Conservation (phyloP, 1,140 invertebrate species). For the Littorina saxatilis region DNA sequence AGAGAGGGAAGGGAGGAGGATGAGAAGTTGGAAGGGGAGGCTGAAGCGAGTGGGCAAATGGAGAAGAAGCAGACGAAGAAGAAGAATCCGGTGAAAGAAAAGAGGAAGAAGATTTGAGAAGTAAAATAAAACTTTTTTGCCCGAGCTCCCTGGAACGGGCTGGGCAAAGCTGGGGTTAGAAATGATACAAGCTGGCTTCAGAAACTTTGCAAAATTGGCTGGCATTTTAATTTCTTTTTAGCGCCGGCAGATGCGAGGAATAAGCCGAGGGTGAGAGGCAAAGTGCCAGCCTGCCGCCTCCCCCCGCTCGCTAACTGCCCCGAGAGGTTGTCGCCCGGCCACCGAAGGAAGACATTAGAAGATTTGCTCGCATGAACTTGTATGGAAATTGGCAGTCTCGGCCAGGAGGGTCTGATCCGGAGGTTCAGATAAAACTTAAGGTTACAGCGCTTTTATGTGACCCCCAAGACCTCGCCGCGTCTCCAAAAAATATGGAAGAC, state of each 20-base stretch:
- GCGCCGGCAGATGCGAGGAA: constrained; percentile 35
- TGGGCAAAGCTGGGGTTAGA: neutral
- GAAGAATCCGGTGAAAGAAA: neutral
- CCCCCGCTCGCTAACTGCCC: constrained; percentile 28
- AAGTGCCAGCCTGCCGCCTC: neutral
- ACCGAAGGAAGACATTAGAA: constrained; percentile 31
- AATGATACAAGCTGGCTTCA: constrained; percentile 35
- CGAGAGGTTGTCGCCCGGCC: neutral
- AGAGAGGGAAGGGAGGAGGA: neutral
- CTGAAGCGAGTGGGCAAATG: too few relatives aligned
- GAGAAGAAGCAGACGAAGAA: neutral
- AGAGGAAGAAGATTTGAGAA: constrained; percentile 17
- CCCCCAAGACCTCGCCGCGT: constrained; percentile 21
- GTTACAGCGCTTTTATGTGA: constrained; percentile 37
- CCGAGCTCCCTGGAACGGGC: neutral
- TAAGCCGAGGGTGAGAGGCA: constrained; percentile 23
- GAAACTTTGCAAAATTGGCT: constrained; percentile 39
- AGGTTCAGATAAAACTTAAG: constrained; percentile 33
- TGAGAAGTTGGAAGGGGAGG: too few relatives aligned
- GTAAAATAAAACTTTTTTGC: constrained; percentile 25
- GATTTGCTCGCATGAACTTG: constrained; percentile 42
- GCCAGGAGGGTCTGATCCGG: neutral
- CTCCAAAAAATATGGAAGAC: constrained; percentile 25
- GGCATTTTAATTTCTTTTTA: constrained; percentile 41
- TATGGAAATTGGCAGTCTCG: constrained; percentile 37